A percentile compares a stretch with the other conserved stretches of the same genome.
Conservation (phyloP, 1,140 invertebrate species). For the Ostrea denselamellosa region DNA sequence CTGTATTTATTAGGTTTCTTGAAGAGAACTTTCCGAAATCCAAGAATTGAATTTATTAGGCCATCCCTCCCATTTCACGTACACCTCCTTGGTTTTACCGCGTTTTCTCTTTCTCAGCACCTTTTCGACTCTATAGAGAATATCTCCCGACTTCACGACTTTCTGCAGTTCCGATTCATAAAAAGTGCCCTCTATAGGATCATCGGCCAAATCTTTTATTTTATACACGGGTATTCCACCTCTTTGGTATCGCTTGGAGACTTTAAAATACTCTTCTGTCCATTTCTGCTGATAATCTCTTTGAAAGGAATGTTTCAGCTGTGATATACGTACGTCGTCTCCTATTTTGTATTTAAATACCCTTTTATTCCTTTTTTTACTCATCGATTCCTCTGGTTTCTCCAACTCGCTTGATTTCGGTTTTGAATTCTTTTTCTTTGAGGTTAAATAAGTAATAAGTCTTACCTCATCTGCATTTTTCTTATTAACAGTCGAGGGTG, state of each 20-base stretch:
- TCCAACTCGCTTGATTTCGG: neutral
- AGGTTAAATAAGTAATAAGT: constrained; percentile 24
- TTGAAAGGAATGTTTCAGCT: constrained; percentile 46
- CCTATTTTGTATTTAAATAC: constrained; percentile 40
- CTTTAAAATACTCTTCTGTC: constrained; percentile 54
- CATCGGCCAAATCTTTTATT: constrained; percentile 45
- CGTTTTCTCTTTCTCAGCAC: constrained; percentile 35
- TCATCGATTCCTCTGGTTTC: neutral
- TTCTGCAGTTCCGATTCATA: constrained; percentile 53
- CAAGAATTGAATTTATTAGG: constrained; percentile 57
- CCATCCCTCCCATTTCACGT: constrained; percentile 51
- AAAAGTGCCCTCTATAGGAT: constrained; percentile 48
- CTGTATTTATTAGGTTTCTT: constrained; percentile 7
- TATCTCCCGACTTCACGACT: constrained; percentile 35
- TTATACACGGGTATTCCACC: constrained; percentile 48
- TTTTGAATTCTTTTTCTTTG: neutral
- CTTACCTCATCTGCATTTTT: constrained; percentile 42
- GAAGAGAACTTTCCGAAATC: constrained; percentile 41
- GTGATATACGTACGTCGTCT: constrained; percentile 50
- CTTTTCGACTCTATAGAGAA: constrained; percentile 25
- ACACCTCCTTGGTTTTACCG: constrained; percentile 36
- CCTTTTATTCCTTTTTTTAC: neutral
- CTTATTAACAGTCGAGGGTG: constrained; percentile 40
- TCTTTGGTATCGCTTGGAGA: constrained; percentile 39
- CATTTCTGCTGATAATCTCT: constrained; percentile 55